A percentile compares a stretch with the other conserved stretches of the same genome.
Evolutionary conservation across 1,140 invertebrate species (phyloP).

Genomic region (Leptopilina clavipes): DNA sequence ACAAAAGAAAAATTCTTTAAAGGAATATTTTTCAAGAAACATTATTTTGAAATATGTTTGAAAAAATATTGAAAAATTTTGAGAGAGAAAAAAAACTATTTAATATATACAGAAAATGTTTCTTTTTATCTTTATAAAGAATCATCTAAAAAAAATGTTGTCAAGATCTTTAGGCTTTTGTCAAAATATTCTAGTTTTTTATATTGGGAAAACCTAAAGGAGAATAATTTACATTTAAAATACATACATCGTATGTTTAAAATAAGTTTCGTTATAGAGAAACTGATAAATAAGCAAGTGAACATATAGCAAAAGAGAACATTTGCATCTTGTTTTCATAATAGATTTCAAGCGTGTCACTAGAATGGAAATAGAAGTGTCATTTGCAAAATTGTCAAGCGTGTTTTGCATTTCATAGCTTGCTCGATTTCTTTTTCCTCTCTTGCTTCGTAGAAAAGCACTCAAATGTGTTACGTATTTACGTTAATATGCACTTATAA

Average conservation of each 20-base stretch:
- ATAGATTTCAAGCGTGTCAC: slow-evolving; percentile 28
- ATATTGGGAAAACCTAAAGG: not conserved
- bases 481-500: not conserved
- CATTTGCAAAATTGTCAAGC: slow-evolving; percentile 30
- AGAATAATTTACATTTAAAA: not conserved
- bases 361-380: slow-evolving; percentile 29
- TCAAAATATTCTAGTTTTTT: slow-evolving; percentile 1
- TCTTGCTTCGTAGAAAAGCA: slow-evolving; percentile 12
- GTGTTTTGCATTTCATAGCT: slow-evolving; percentile 13
- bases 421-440: slow-evolving; percentile 26
- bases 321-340: slow-evolving; percentile 32
- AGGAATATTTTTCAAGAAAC: too few species aligned
- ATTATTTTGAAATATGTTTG: too few species aligned
- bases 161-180: too few species aligned
- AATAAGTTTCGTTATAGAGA: not conserved
- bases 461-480: slow-evolving; percentile 2
- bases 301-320: not conserved
- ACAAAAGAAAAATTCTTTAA: too few species aligned
- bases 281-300: not conserved
- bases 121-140: not conserved
- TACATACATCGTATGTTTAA: not conserved
- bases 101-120: not conserved
- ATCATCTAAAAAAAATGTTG: not conserved
- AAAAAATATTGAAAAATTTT: too few species aligned
- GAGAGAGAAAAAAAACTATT: too few species aligned